Base-by-base conservation (phyloP, 2,797 vertebrate genomes). In the Micrastur ruficollis region DNA sequence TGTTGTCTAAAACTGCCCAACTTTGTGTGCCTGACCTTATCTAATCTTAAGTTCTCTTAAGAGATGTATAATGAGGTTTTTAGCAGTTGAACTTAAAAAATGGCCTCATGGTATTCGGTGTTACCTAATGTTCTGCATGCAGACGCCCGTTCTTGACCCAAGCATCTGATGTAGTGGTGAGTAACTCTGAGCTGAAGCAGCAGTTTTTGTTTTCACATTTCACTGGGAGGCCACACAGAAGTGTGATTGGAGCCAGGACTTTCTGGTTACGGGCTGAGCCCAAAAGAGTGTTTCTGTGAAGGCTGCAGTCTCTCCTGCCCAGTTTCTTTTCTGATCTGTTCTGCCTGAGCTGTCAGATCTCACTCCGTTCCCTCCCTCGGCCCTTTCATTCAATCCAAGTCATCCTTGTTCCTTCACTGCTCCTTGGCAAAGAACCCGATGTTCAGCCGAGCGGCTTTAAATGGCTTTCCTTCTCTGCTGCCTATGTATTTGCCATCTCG, bases 71-170 rank as follows among this genome's bases (percentile, higher is more conserved):
- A 36, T 26, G 7, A 5, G 5, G 4, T 25, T 36, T 93, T 40
- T 47, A 6, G 8, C 63, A 61, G 40, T 25, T 71, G 47, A 40
- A 8, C 13, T 62, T 56, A 0, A 27, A 10, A 0, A 42, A 15
- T 12, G 18, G 34, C 44, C 14, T 21, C 5, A 5, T 9, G 29
- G 38, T 52, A 34, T 14, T n/a, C 13, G 9, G 3, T 38, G 26
- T 59, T 42, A 38, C 46, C 46, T 14, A 0, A 6, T 17, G 42
- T 44, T 44, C 46, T 7, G 0, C 4, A 0, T 17, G 1, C 4
- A 66, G 70, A 25, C 8, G 6, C 34, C 31, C 0, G 0, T 40
- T 40, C 72, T 10, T 26, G 63, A 27, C 63, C 32, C 1, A 3
- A 50, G 44, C n/a, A 11, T 36, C 21, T 0, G 1, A 0, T 4